Conservation (phyloP, 2,113 vertebrate genomes). For the Strix uralensis region DNA sequence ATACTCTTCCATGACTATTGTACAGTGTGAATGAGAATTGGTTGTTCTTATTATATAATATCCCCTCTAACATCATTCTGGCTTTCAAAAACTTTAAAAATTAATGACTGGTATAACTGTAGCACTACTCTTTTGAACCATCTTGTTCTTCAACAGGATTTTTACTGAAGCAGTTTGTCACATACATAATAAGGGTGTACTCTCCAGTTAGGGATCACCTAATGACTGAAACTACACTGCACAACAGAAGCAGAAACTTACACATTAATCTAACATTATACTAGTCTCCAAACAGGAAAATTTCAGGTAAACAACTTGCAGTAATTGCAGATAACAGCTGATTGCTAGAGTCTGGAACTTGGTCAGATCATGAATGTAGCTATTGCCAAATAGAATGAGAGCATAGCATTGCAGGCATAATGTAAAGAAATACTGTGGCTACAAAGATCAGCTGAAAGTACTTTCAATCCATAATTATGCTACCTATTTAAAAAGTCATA, state of each 20-base stretch:
- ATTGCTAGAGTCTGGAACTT: constrained; percentile 5
- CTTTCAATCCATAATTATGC: constrained; percentile 59
- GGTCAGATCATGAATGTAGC: constrained; percentile 32
- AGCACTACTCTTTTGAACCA: not conserved
- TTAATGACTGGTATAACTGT: not conserved
- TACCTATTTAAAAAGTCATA: constrained; percentile 52
- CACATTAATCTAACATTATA: not conserved
- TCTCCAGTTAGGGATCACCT: constrained; percentile 33
- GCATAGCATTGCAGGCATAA: not conserved
- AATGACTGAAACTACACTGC: constrained; percentile 41
- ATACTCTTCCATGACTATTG: not conserved
- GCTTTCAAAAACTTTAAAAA: not conserved
- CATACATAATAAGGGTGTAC: not conserved
- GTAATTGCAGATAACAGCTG: not conserved
- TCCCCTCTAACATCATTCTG: not conserved
- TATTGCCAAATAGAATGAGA: not conserved
- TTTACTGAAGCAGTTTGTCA: not conserved
- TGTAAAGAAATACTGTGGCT: constrained; percentile 7
- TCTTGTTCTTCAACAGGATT: not conserved
- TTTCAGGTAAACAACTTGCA: not conserved
- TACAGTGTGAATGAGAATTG: not conserved
- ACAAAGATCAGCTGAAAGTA: constrained; percentile 36
- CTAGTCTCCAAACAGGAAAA: not conserved
- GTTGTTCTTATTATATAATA: not conserved
- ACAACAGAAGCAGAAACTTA: constrained; percentile 44